Base-by-base conservation (phyloP, 2,113 vertebrate species). In the Scatophagus argus region DNA sequence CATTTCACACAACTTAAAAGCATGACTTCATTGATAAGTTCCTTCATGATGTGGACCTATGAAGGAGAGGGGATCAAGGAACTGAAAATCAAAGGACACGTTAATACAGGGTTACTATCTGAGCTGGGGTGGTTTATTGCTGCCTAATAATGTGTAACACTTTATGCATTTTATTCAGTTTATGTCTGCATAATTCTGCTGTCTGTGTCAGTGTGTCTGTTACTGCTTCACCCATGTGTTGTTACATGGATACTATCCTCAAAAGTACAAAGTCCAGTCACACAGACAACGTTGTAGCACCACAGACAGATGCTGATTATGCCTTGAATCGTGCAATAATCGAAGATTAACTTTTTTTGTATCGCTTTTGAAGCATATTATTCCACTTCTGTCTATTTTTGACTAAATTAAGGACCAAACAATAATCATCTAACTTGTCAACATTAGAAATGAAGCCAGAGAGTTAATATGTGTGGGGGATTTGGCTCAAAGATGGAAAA, bases 331-430 rank as follows among this genome's bases (percentile, higher is more conserved):
- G 1, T 17, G 21, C 19, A 29, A n/a, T 27, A 71, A 59, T 61
- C 13, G 21, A 55, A n/a, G n/a, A 46, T 82, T 16, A 80, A 75
- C 47, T 14, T 6, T 59, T 8, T 60, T 64, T 74, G 5, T 38
- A 17, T 49, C 17, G n/a, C n/a, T n/a, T n/a, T n/a, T n/a, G n/a
- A n/a, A n/a, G n/a, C n/a, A n/a, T n/a, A n/a, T n/a, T n/a, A n/a
- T n/a, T n/a, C n/a, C n/a, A n/a, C n/a, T n/a, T n/a, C 5, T 12
- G 54, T 58, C 60, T 62, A 61, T 69, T 72, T 85, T 32, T 34
- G 10, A 17, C 4, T 3, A 61, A 21, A 46, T 2, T 3, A 14
- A 14, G 41, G 38, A 29, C 29, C 11, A 38, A 44, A 39, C 19
- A 44, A 27, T 32, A 55, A 51, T 63, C 62, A 13, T 36, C 32